These are phyloP conservation scores for Phalanger gymnotis DNA, from an alignment of 2,797 vertebrate species.

Conservation along the genomic window DNA sequence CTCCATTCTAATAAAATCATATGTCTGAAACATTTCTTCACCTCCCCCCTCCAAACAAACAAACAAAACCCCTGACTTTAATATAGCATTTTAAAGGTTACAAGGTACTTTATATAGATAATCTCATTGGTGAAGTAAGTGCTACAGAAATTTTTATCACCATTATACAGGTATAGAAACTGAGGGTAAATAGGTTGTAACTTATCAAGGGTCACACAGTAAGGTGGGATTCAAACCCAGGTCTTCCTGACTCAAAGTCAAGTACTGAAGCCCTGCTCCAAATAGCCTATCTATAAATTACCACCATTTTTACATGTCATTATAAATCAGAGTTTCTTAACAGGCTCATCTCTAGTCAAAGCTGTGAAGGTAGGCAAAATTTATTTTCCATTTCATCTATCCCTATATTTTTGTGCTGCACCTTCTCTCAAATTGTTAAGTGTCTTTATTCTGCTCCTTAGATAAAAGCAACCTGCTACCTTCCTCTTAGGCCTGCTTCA, in stretches of 20 bases:
- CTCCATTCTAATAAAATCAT: conserved; percentile 6
- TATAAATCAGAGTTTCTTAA: neutral
- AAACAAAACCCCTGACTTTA: neutral
- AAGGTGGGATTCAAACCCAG: neutral
- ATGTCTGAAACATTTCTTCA: neutral
- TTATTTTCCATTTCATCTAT: neutral
- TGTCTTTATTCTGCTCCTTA: neutral
- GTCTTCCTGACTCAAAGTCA: neutral
- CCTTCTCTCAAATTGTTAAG: neutral
- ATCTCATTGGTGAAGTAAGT: neutral
- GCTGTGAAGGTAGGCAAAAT: neutral
- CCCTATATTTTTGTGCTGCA: neutral
- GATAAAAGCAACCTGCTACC: neutral
- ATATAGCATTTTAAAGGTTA: too few relatives aligned
- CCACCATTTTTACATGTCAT: neutral
- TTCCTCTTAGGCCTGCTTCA: neutral
- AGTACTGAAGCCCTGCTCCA: neutral
- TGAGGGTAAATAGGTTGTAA: neutral
- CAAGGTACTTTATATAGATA: neutral
- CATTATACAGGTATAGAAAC: neutral
- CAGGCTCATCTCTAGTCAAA: neutral
- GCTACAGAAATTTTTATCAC: neutral
- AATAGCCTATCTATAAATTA: neutral
- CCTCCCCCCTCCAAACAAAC: neutral
- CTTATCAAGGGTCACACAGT: neutral